Evolutionary conservation across 2,113 vertebrate species (phyloP).

Genomic region (Theristicus caerulescens): DNA sequence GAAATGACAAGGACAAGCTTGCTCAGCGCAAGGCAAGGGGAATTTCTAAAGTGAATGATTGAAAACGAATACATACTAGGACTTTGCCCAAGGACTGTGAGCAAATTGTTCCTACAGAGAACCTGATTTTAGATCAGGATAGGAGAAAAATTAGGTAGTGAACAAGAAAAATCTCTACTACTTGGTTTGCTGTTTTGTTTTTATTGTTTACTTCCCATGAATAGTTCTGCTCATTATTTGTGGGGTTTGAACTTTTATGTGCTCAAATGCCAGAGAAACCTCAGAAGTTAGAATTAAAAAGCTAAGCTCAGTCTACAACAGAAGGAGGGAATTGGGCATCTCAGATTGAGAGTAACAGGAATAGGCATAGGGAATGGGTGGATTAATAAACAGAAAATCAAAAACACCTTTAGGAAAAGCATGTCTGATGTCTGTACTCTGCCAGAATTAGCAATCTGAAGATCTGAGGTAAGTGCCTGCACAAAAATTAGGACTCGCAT

Average conservation of each 20-base stretch:
- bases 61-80: neutral
- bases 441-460: neutral
- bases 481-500: neutral
- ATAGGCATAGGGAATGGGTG: neutral
- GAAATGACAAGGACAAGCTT: constrained; percentile 61
- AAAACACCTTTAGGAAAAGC: neutral
- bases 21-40: constrained; percentile 11
- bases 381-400: neutral
- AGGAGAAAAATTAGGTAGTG: neutral
- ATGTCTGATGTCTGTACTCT: neutral
- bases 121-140: neutral
- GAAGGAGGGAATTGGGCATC: neutral
- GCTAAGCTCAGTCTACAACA: neutral
- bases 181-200: neutral
- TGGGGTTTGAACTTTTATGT: neutral
- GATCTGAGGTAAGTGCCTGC: neutral
- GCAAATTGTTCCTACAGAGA: neutral
- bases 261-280: neutral
- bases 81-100: constrained; percentile 20
- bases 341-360: neutral
- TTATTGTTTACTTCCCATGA: neutral
- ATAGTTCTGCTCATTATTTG: neutral
- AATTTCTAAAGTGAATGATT: neutral
- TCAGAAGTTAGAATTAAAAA: neutral
- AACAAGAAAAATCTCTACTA: neutral